A percentile compares a stretch with the other conserved stretches of the same genome.
These are phyloP conservation scores for Serilophus lunatus DNA, from an alignment of 2,113 vertebrate genomes.

Conservation along the genomic window DNA sequence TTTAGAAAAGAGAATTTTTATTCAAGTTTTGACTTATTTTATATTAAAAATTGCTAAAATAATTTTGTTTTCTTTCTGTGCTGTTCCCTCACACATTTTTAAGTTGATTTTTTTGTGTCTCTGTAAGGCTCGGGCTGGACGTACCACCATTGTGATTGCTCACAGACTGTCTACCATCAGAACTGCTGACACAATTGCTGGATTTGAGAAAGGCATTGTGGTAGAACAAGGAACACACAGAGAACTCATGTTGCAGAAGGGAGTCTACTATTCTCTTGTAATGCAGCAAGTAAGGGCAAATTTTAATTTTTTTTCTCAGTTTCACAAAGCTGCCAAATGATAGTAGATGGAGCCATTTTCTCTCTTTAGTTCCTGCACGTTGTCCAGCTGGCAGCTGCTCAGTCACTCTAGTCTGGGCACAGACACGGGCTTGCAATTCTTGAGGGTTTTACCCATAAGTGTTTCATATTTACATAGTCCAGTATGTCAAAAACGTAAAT, in stretches of 20 bases:
- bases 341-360: neutral
- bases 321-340: neutral
- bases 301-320: neutral
- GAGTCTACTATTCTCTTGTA: constrained; percentile 76
- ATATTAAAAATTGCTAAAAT: neutral
- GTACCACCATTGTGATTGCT: constrained; percentile 80
- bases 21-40: neutral
- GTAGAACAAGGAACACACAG: constrained; percentile 75
- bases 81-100: neutral
- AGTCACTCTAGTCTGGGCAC: neutral
- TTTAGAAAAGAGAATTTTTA: neutral
- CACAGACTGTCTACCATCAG: constrained; percentile 78
- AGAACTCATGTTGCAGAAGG: constrained; percentile 76
- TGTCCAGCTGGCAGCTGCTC: neutral
- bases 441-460: neutral
- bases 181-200: constrained; percentile 76
- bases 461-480: neutral
- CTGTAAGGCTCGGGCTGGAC: constrained; percentile 72
- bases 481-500: neutral
- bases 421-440: neutral
- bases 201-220: constrained; percentile 68
- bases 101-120: neutral
- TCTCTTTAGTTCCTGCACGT: neutral
- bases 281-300: constrained; percentile 71
- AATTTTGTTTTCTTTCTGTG: neutral